These are phyloP conservation scores for Oscheius myriophilus DNA, from an alignment of 2,888 invertebrate species.

Conservation along the genomic window DNA sequence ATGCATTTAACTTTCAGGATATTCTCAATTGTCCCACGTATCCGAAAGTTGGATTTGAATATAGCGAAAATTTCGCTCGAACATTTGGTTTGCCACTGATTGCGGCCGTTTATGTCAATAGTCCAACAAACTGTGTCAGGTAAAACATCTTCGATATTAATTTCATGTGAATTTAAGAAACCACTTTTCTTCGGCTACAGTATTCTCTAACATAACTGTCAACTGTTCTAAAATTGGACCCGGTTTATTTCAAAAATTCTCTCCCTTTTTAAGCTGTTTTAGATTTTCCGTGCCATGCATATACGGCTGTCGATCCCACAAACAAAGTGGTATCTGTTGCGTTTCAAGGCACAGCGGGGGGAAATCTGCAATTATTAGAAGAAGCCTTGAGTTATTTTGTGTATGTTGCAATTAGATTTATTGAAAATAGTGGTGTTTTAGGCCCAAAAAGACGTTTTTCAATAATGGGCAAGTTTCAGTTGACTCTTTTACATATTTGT, in stretches of 20 bases:
- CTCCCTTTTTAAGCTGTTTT: no score
- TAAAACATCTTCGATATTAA: not conserved
- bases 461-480: slow-evolving; percentile 39
- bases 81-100: slow-evolving; percentile 40
- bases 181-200: no score
- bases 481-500: slow-evolving; percentile 46
- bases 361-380: not conserved
- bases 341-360: slow-evolving; percentile 58
- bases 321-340: no score
- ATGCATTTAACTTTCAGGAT: slow-evolving; percentile 28
- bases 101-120: slow-evolving; percentile 43
- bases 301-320: no score
- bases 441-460: slow-evolving; percentile 21
- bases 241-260: no score
- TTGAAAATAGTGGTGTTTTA: not conserved
- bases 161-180: no score
- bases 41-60: slow-evolving; percentile 35
- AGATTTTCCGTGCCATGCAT: no score
- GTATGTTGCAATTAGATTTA: no score
- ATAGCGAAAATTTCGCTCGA: slow-evolving; percentile 41
- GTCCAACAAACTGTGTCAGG: slow-evolving; percentile 47
- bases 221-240: no score
- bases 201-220: no score
- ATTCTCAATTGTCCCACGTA: slow-evolving; percentile 38
- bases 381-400: not conserved